Conservation (phyloP, 2,888 invertebrate genomes). For the Pherbina coryleti region DNA sequence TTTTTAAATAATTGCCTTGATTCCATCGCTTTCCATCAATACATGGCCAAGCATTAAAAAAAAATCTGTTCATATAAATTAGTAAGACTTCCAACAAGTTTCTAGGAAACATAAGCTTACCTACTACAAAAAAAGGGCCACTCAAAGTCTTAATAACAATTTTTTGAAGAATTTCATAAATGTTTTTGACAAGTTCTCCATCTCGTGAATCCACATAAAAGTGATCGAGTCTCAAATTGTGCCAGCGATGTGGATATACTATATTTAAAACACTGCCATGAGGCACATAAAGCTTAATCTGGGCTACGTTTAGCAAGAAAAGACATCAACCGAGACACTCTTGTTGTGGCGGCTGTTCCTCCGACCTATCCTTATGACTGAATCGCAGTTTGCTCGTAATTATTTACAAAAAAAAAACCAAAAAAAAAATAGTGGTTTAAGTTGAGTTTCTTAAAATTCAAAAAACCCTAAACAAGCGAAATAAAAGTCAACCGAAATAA, state of each 20-base stretch:
- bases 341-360: background rate
- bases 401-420: background rate
- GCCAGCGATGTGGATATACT: background rate
- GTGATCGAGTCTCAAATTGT: constrained; percentile 11
- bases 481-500: no score
- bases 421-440: background rate
- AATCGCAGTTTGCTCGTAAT: background rate
- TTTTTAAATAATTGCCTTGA: background rate
- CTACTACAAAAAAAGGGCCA: background rate
- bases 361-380: no score
- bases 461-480: background rate
- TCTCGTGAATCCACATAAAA: background rate
- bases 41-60: no score
- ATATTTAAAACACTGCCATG: background rate
- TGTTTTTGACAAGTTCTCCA: constrained; percentile 47
- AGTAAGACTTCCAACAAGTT: constrained; percentile 38
- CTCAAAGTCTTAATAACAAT: constrained; percentile 16
- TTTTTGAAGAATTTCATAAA: constrained; percentile 46
- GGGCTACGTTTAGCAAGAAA: background rate
- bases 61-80: background rate
- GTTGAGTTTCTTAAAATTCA: constrained; percentile 23
- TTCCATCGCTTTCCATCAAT: background rate
- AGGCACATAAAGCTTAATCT: background rate
- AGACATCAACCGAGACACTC: background rate
- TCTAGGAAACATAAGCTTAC: constrained; percentile 43